Base-by-base conservation (phyloP, 2,888 invertebrate genomes). In the Boloria selene region DNA sequence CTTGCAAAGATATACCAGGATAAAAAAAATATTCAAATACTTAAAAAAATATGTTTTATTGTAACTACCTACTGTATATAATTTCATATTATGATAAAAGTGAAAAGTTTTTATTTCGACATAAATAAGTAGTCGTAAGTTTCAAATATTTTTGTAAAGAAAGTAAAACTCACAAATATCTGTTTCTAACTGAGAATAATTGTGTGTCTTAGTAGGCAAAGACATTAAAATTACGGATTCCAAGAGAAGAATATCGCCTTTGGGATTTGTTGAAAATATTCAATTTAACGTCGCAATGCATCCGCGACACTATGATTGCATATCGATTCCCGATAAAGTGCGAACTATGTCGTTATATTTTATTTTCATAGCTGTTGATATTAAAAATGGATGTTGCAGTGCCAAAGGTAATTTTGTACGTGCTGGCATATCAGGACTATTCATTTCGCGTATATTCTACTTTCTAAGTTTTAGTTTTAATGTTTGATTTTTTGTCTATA, bases 251-350 rank as follows among this genome's bases (percentile, higher is more conserved):
- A 73, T 78, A 75, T 75, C 76, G 74, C 75, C 76, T 75, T 72
- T 73, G 72, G 78, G 74, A 81, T 81, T 82, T 81, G 85, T 83
- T 81, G 82, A 78, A 82, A 82, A 80, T 81, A 82, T 83, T 79
- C 77, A 79, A 81, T 80, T 70, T 77, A 79, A 73, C 76, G 76
- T 77, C 79, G 75, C 77, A 76, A 76, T 71, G 76, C 75, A 79
- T 77, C 72, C 56, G 73, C 76, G 75, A 74, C 75, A 73, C 73
- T 75, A 74, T 78, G 83, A 85, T 84, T 82, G 80, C 82, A 77
- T 83, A 81, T 75, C 74, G 77, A 84, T 85, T 79, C 42, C 42
- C 52, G 22, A 53, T 69, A 44, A 13, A 51, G 52, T 52, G 45
- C 16, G 58, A 64, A 64, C 52, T 31, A 22, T 52, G 22, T 38